phyloP scores from a whole-genome alignment of 2,797 vertebrate genomes.

The Sylvilagus floridanus region DNA sequence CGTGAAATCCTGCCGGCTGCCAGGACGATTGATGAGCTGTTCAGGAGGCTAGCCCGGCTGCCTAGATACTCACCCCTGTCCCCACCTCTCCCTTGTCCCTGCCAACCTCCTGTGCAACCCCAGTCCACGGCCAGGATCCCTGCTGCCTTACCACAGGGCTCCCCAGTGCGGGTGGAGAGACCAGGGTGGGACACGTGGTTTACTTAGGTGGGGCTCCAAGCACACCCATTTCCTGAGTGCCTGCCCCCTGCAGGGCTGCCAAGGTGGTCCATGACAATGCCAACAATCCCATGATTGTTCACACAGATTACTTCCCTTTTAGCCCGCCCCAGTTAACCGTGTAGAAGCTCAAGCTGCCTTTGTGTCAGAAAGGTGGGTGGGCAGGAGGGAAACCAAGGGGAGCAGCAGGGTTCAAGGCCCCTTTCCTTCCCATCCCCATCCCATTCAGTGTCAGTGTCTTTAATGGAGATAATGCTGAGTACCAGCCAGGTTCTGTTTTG shows the following conservation, averaged over 20 bases:
- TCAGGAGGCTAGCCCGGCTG: conserved; percentile 61
- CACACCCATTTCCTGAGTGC: background rate
- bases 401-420: background rate
- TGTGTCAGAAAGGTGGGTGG: background rate
- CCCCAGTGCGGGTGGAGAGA: conserved; percentile 1
- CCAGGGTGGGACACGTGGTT: background rate
- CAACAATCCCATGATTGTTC: conserved; percentile 81
- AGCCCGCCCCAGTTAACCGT: conserved; percentile 70
- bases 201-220: background rate
- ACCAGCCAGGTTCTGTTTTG: background rate
- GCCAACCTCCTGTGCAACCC: conserved; percentile 19
- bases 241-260: background rate
- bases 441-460: background rate
- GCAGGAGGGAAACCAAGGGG: background rate
- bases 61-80: conserved; percentile 48
- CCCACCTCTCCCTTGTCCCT: background rate
- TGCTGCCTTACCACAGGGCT: background rate
- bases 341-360: conserved; percentile 41
- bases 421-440: background rate
- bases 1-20: conserved; percentile 79
- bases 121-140: background rate
- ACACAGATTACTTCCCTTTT: conserved; percentile 83
- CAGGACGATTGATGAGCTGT: conserved; percentile 78
- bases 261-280: conserved; percentile 52
- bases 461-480: background rate